Percentiles rank a stretch among this genome's conserved stretches.
Conservation (phyloP, 2,113 vertebrate species). For the Phyllopteryx taeniolatus region DNA sequence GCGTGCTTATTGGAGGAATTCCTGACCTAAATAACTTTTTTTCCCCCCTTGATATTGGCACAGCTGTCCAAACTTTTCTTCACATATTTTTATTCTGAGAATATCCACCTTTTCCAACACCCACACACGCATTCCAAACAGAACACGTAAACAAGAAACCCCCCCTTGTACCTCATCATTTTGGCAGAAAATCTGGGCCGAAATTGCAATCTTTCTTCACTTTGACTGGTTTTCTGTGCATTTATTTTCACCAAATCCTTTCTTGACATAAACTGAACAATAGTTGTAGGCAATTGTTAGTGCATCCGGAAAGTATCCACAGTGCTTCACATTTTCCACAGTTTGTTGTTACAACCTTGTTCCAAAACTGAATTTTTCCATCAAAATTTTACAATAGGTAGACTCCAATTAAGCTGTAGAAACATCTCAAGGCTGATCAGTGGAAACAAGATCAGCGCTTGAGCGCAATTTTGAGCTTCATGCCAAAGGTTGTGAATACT, state of each 20-base stretch:
- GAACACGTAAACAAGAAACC: neutral
- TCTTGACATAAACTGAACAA: neutral
- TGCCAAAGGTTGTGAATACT: no score
- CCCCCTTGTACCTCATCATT: neutral
- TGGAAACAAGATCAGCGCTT: no score
- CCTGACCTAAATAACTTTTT: constrained; percentile 4
- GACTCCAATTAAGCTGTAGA: no score
- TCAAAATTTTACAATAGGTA: no score
- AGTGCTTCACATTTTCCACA: neutral
- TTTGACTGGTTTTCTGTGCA: neutral
- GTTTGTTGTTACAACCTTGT: neutral
- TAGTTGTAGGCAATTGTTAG: neutral
- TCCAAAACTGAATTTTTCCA: neutral
- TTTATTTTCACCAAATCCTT: neutral
- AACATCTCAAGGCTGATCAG: no score
- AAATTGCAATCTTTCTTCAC: neutral
- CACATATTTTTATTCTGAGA: constrained; percentile 5
- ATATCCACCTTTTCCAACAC: constrained; percentile 1
- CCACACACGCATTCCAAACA: neutral
- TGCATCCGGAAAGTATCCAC: neutral
- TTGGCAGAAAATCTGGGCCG: neutral
- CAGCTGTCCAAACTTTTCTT: constrained; percentile 4
- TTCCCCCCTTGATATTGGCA: neutral
- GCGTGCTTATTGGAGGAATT: neutral
- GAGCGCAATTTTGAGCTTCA: no score